These are phyloP conservation scores for Sarcophaga bullata DNA, from an alignment of 1,140 invertebrate species.

Conservation along the genomic window DNA sequence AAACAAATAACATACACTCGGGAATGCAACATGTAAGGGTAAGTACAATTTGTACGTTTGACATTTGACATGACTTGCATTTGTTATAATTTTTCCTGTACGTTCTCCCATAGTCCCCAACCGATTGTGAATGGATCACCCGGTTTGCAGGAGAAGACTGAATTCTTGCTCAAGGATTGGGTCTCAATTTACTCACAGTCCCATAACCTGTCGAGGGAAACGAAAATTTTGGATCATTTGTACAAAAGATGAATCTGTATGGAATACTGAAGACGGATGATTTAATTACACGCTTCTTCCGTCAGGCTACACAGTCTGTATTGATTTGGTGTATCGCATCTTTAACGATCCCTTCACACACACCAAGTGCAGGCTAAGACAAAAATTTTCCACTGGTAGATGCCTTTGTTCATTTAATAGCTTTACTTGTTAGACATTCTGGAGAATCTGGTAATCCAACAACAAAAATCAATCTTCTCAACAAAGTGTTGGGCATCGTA, in stretches of 20 bases:
- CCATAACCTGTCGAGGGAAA: slow-evolving; percentile 80
- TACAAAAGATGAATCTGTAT: slow-evolving; percentile 95
- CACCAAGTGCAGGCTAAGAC: slow-evolving; percentile 77
- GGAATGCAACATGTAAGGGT: slow-evolving; percentile 84
- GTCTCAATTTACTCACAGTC: slow-evolving; percentile 82
- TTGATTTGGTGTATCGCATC: slow-evolving; percentile 90
- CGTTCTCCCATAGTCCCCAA: slow-evolving; percentile 66
- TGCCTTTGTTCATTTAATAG: slow-evolving; percentile 93
- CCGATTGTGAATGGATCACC: slow-evolving; percentile 94
- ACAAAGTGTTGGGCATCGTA: slow-evolving; percentile 96
- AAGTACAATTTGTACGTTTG: slow-evolving; percentile 59
- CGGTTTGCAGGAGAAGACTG: slow-evolving; percentile 94
- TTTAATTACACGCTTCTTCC: slow-evolving; percentile 96
- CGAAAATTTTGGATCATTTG: slow-evolving; percentile 96
- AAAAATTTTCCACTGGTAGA: slow-evolving; percentile 97
- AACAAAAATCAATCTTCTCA: slow-evolving; percentile 96
- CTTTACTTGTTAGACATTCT: slow-evolving; percentile 95
- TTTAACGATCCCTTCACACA: slow-evolving; percentile 69
- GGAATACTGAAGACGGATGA: slow-evolving; percentile 98
- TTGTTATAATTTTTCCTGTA: slow-evolving; percentile 36
- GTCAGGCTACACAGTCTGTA: slow-evolving; percentile 95
- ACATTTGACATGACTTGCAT: slow-evolving; percentile 5
- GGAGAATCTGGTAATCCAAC: slow-evolving; percentile 88
- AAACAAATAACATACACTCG: slow-evolving; percentile 94
- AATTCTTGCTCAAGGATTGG: slow-evolving; percentile 95